These are phyloP conservation scores for Acronicta aceris DNA, from an alignment of 2,888 invertebrate genomes.

Conservation along the genomic window DNA sequence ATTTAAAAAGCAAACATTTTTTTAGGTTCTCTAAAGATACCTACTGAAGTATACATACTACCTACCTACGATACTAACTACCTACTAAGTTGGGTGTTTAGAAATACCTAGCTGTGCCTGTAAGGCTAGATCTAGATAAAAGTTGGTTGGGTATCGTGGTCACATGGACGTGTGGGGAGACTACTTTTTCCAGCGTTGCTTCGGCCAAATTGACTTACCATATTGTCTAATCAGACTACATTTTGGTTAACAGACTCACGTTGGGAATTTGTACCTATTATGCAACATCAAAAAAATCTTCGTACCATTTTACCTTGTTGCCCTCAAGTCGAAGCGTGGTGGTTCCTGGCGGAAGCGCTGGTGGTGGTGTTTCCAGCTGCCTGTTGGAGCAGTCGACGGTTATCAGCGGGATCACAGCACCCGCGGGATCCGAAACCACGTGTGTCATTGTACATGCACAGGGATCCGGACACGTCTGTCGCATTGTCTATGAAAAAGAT, in stretches of 20 bases:
- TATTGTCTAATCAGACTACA: not conserved
- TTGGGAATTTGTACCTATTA: not conserved
- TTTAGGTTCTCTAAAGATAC: no score
- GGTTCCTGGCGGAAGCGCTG: conserved; percentile 90
- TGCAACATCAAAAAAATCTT: conserved; percentile 56
- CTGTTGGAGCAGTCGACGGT: conserved; percentile 91
- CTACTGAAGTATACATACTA: no score
- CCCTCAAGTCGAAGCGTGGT: conserved; percentile 91
- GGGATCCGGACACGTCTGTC: conserved; percentile 89
- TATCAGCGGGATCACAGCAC: conserved; percentile 90
- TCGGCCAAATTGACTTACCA: not conserved
- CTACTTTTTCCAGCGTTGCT: not conserved
- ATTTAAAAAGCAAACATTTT: no score
- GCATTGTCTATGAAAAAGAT: conserved; percentile 79
- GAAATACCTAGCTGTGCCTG: no score
- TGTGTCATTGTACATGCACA: conserved; percentile 91
- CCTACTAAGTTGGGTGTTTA: no score
- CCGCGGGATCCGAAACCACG: conserved; percentile 87
- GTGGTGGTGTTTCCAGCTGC: conserved; percentile 89
- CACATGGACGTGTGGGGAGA: no score
- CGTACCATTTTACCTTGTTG: conserved; percentile 89
- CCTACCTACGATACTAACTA: no score
- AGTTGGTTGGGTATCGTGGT: no score
- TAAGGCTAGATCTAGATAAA: no score
- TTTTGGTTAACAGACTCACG: no score